Evolutionary conservation across 2,888 invertebrate genomes (phyloP), one percentile per base, ranked within the genome.

Genomic region (Drosophila algonquin): DNA sequence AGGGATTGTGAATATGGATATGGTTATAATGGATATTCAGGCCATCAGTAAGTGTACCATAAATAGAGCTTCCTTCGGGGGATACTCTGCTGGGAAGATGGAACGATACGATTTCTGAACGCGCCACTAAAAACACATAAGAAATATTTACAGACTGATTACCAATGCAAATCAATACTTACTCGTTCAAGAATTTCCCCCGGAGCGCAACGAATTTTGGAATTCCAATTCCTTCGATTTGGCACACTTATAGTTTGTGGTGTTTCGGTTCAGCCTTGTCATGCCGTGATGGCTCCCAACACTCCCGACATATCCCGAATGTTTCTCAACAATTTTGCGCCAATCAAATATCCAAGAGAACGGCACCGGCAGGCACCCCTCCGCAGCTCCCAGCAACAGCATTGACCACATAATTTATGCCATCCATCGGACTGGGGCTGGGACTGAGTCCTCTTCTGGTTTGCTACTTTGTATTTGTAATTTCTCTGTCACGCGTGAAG

Each of bases 401-500:
- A 61, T 24, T 24, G 24, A 48, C 75, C 67, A 61, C 60, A 76
- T 88, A 80, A 84, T 84, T 88, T 79, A 67, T 83, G 83, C 72
- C 77, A 76, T 86, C 83, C 75, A 84, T 87, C 82, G 68, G 84
- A 78, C 75, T 77, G 79, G 67, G 76, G 73, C 65, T 69, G 63
- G 61, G 68, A 72, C 30, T 47, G 47, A 8, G 30, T 2, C 10
- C 21, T 50, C 27, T 30, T 35, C 52, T 10, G 64, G 53, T 48
- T 21, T 14, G 44, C 50, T 18, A 10, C 50, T 72, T 72, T 68
- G 86, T 63, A 86, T 72, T 72, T 68, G 86, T 63, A 86, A 83
- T 86, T 83, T 82, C 57, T 24, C 73, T 88, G 88, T 83, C 88
- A 82, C 83, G 88, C 86, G 68, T 78, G 76, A 85, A 73, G 71